A percentile compares a stretch with the other conserved stretches of the same genome.
Evolutionary conservation across 1,140 invertebrate genomes (phyloP).

Genomic region (Drosophila serrata): DNA sequence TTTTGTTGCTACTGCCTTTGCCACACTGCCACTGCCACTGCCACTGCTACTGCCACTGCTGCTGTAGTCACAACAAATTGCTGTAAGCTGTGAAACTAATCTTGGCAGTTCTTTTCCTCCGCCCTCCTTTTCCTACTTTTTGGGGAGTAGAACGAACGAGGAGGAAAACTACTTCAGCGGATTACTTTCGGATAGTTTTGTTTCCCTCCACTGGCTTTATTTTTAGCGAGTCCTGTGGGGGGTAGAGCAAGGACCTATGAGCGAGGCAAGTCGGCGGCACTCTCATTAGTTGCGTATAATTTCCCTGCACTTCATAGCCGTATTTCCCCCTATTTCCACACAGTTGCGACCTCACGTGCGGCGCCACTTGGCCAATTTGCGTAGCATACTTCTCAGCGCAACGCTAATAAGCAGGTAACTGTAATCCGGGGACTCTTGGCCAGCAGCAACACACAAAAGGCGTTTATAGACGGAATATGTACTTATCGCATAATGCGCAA

Average conservation of each 20-base stretch:
- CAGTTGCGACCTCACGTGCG: conserved; percentile 34
- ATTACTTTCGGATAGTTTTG: conserved; percentile 76
- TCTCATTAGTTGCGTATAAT: conserved; percentile 52
- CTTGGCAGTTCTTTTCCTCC: conserved; percentile 53
- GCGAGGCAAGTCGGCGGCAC: conserved; percentile 10
- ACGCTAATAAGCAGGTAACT: conserved; percentile 36
- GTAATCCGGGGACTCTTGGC: conserved; percentile 1
- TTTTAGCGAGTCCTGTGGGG: conserved; percentile 27
- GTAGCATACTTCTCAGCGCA: conserved; percentile 39
- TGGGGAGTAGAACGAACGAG: neutral
- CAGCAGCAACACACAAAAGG: conserved; percentile 43
- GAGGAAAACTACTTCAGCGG: conserved; percentile 72
- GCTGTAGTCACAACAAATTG: conserved; percentile 76
- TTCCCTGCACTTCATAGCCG: conserved; percentile 10
- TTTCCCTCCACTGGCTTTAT: conserved; percentile 38
- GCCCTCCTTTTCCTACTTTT: too few relatives aligned
- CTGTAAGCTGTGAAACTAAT: conserved; percentile 83
- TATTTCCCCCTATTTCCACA: neutral
- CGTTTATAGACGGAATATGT: conserved; percentile 15
- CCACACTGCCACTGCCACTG: conserved; percentile 21
- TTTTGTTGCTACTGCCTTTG: conserved; percentile 42
- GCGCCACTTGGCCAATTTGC: conserved; percentile 53
- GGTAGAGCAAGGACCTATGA: neutral
- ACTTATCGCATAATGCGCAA: conserved; percentile 35
- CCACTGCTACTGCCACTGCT: conserved; percentile 24